Conservation (phyloP, 2,113 vertebrate genomes). For the Petromus typicus region DNA sequence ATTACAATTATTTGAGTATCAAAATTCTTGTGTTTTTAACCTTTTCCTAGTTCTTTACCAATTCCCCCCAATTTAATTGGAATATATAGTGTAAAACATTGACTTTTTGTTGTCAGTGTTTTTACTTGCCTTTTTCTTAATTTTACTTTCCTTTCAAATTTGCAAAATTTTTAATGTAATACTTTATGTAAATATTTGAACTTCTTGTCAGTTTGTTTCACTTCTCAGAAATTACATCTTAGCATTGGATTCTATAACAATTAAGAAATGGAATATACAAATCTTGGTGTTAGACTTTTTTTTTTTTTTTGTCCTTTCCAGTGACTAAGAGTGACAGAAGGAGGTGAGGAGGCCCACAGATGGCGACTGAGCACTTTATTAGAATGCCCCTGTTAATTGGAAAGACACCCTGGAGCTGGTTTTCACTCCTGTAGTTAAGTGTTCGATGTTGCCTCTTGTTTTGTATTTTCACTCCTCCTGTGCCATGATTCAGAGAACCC, state of each 20-base stretch:
- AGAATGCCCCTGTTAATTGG: not conserved
- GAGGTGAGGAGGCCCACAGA: not conserved
- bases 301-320: not conserved
- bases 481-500: not conserved
- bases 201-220: not conserved
- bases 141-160: not conserved
- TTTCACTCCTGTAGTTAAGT: not conserved
- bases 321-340: not conserved
- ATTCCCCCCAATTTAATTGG: not conserved
- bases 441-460: not conserved
- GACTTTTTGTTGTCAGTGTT: not conserved
- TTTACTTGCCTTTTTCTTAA: not conserved
- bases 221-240: not conserved
- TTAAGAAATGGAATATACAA: not conserved
- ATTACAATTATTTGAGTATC: slow-evolving; percentile 22
- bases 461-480: not conserved
- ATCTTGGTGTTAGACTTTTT: not conserved
- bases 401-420: not conserved
- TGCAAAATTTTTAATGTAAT: not conserved
- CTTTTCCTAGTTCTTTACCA: not conserved
- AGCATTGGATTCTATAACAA: not conserved
- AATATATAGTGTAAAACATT: not conserved
- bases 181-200: not conserved
- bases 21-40: not conserved
- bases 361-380: not conserved